Evolutionary conservation across 2,888 invertebrate genomes (phyloP).

Genomic region (Blastobasis adustella): DNA sequence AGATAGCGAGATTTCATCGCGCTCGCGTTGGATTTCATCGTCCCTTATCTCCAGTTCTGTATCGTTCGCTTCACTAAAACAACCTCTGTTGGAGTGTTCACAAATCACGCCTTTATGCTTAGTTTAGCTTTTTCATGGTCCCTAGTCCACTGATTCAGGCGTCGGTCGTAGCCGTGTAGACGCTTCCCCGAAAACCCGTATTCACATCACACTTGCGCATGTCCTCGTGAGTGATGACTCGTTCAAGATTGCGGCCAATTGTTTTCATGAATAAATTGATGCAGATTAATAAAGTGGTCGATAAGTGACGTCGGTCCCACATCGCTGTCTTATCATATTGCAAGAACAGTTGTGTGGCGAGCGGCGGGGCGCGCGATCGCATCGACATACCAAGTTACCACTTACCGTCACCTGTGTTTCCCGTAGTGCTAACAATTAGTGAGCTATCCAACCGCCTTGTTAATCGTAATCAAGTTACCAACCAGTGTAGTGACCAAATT

Average conservation of each 20-base stretch:
- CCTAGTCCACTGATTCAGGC: background rate
- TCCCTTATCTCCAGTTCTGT: conserved; percentile 19
- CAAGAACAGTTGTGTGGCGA: conserved; percentile 47
- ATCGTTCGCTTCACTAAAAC: conserved; percentile 17
- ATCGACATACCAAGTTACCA: conserved; percentile 17
- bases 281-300: conserved; percentile 64
- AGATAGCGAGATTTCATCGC: conserved; percentile 9
- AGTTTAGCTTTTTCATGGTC: conserved; percentile 3
- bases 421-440: conserved; percentile 1
- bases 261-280: conserved; percentile 66
- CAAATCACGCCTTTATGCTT: conserved; percentile 15
- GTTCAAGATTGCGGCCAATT: conserved; percentile 35
- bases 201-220: background rate
- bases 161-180: too few species aligned
- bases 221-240: background rate
- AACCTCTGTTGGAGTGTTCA: conserved; percentile 15
- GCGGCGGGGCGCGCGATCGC: conserved; percentile 42
- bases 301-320: conserved; percentile 48
- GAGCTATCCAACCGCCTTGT: too few species aligned
- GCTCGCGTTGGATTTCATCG: conserved; percentile 3
- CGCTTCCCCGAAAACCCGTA: background rate
- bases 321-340: conserved; percentile 54
- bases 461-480: too few species aligned
- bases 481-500: too few species aligned
- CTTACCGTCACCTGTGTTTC: conserved; percentile 13